These are phyloP conservation scores for Pterocles burchelli DNA, from an alignment of 2,113 vertebrate genomes.

Conservation along the genomic window DNA sequence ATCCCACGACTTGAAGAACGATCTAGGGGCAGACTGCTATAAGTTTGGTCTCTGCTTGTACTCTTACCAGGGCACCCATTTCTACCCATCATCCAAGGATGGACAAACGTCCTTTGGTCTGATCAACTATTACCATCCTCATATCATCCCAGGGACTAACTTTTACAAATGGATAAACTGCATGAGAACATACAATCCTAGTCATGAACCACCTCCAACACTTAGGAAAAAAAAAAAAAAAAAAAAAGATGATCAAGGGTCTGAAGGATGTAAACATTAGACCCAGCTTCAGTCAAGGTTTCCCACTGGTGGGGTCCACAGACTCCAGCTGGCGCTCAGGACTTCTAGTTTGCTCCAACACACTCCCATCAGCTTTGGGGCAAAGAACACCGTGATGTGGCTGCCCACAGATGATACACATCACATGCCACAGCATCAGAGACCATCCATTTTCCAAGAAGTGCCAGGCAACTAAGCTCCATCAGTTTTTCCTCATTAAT, in stretches of 20 bases:
- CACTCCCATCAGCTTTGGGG: background rate
- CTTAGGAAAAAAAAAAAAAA: background rate
- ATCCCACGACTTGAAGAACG: background rate
- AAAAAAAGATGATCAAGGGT: accelerated
- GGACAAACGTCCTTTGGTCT: background rate
- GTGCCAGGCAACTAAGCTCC: background rate
- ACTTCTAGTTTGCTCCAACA: background rate
- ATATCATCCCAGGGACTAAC: background rate
- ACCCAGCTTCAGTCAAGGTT: background rate
- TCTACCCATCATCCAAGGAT: background rate
- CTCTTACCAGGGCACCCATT: background rate
- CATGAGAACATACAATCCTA: background rate
- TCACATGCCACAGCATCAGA: background rate
- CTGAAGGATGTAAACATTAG: background rate
- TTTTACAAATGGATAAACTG: background rate
- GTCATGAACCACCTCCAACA: background rate
- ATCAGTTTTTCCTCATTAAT: accelerated
- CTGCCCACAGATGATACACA: accelerated
- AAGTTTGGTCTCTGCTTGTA: background rate
- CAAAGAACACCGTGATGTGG: background rate
- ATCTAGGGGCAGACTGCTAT: background rate
- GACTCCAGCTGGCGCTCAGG: background rate
- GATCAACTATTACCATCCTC: background rate
- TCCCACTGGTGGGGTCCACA: background rate
- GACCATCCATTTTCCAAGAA: background rate